phyloP scores from a whole-genome alignment of 2,113 vertebrate genomes.

The Phoxinus phoxinus region DNA sequence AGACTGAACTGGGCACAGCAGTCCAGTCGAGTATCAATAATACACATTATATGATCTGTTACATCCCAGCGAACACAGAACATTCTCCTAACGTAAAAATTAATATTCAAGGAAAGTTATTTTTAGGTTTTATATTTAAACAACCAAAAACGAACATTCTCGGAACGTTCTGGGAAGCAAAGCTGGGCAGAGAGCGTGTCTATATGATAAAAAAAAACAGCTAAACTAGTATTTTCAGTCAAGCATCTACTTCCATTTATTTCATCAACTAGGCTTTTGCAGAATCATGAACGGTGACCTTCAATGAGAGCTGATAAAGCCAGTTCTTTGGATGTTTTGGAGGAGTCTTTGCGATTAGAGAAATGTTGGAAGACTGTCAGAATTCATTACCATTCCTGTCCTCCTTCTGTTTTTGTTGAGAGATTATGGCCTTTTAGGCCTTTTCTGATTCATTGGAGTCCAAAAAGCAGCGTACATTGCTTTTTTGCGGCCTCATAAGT shows the following conservation, averaged over 20 bases:
- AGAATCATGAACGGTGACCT: neutral
- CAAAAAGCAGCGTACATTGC: neutral
- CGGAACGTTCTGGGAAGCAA: neutral
- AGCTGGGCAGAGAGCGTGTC: neutral
- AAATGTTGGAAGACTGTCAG: neutral
- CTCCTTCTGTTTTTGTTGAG: neutral
- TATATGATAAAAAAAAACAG: neutral
- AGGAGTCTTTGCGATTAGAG: neutral
- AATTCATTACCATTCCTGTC: neutral
- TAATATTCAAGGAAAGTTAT: neutral
- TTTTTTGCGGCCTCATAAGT: neutral
- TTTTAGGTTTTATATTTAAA: neutral
- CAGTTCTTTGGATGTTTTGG: neutral
- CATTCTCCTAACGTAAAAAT: neutral
- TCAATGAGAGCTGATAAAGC: neutral
- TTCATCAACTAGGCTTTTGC: neutral
- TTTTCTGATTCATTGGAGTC: neutral
- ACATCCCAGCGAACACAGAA: neutral
- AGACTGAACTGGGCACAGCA: neutral
- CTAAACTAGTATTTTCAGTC: neutral
- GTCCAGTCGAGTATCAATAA: slow-evolving; percentile 25
- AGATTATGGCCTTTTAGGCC: neutral
- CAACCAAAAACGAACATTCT: neutral
- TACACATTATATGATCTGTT: neutral
- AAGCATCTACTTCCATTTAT: neutral